Evolutionary conservation across 1,140 invertebrate species (phyloP), one percentile per base, ranked within the genome.

Genomic region (Orchestia grillus): DNA sequence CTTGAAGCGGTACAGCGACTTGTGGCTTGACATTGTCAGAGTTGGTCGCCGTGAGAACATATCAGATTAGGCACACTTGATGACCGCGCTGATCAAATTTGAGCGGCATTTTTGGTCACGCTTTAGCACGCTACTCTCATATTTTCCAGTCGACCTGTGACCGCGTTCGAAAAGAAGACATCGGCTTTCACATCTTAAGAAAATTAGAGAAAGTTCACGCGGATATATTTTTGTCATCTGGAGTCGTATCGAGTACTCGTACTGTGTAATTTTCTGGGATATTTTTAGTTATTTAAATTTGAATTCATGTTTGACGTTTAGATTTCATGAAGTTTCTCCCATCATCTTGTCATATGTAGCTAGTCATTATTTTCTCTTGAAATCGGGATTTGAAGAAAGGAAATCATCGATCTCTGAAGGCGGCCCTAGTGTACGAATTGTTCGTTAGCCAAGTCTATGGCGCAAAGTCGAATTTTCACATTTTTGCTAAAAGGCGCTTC

Each of bases 11-110:
- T 77, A 15, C 62, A 77, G 62, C 88, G 36, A 94, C 4, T 47
- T 94, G 44, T 28, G 43, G 44, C 92, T 42, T 47, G 92, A 94
- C 92, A 45, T 44, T 28, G 15, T 40, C 92, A 19, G 1, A 8
- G 40, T 94, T 47, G 36, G 44, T 42, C 36, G 92, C 44, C 92
- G 92, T 94, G 92, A 94, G 92, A 94, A 94, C 92, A 94, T 45
- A 47, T 94, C 92, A 44, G 88, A 45, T 94, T 45, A 45, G 43
- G 19, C 92, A 40, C 92, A 45, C 92, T 44, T 45, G 92, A 94
- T 94, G 92, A 47, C 92, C 92, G 36, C 44, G 44, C 44, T 40
- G 44, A 94, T 94, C 92, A 45, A 94, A 94, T 94, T 43, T 36
- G 44, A 28, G 41, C 23, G 88, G 41, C 88, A 19, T 44, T 42